Evolutionary conservation across 2,797 vertebrate species (phyloP), one percentile per base, ranked within the genome.

Genomic region (Picus viridis): DNA sequence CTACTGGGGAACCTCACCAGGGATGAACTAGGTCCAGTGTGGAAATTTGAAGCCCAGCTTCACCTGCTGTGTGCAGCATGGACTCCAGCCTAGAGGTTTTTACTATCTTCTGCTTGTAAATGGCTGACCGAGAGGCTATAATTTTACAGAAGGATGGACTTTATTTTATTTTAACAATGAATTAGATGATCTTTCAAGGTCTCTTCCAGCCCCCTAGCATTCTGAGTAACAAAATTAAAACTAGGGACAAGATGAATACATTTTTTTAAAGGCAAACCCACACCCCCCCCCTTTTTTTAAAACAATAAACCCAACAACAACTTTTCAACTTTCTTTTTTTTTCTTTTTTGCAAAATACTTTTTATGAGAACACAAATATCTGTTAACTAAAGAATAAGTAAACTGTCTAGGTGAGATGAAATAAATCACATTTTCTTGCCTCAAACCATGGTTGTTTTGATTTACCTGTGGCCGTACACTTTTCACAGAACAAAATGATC

Each of bases 11-110:
- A 5, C 64, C 3, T 43, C 34, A 29, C 14, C 12, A 7, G 14
- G 34, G 9, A 1, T 34, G n/a, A 39, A 4, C 4, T 11, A 3
- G 17, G n/a, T 15, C 29, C 57, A 19, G 11, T 3, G 34, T 19
- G 64, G 63, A 34, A 34, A 39, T 53, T 43, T 9, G 6, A 22
- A 73, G 56, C 6, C 22, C 43, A 23, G 10, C 36, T n/a, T 74
- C 56, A 9, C 30, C 59, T 81, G 32, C 73, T 82, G 57, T 23
- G 41, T 16, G 30, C 69, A 32, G 36, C 45, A 6, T 3, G 23
- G 26, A 7, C 58, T 70, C 27, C 62, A 57, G 45, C 67, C 63
- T 19, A 18, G 4, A 67, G 49, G 10, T 6, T 9, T 76, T 39
- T 14, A 24, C 27, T 39, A 41, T 57, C 20, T 54, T 72, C 8